Percentiles rank a stretch among this genome's conserved stretches.
phyloP scores from a whole-genome alignment of 1,140 invertebrate genomes.

The Steinernema khuongi region DNA sequence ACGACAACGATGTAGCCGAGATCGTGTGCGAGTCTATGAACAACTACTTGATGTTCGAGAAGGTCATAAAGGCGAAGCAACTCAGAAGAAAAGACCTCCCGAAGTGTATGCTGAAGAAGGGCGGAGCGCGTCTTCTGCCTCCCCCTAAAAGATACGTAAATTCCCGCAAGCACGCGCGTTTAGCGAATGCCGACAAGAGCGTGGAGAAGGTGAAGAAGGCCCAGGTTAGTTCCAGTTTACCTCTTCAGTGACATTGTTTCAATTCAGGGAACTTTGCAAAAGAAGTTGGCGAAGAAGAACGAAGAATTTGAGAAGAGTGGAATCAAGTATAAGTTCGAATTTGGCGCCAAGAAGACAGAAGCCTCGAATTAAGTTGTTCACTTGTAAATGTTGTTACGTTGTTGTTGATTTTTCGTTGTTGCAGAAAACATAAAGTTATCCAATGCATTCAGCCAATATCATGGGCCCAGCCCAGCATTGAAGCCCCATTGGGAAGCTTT shows the following conservation, averaged over 20 bases:
- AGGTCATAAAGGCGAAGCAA: conserved; percentile 13
- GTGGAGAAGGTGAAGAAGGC: background rate
- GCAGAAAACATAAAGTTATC: too few relatives aligned
- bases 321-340: conserved; percentile 5
- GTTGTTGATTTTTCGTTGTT: background rate
- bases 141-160: background rate
- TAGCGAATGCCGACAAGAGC: background rate
- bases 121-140: background rate
- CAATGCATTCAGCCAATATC: too few relatives aligned
- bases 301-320: background rate
- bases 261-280: background rate
- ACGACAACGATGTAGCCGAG: conserved; percentile 29
- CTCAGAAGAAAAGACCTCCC: background rate
- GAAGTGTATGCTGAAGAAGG: background rate
- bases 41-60: conserved; percentile 40
- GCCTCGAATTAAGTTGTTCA: background rate
- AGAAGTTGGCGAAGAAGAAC: background rate
- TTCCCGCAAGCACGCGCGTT: background rate
- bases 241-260: background rate
- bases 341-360: background rate
- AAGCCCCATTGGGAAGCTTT: too few relatives aligned
- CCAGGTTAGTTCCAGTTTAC: background rate
- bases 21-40: conserved; percentile 37
- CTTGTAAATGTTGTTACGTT: background rate
- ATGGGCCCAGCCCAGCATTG: too few relatives aligned